These are phyloP conservation scores for Oryzias woworae DNA, from an alignment of 2,113 vertebrate genomes.

Conservation along the genomic window DNA sequence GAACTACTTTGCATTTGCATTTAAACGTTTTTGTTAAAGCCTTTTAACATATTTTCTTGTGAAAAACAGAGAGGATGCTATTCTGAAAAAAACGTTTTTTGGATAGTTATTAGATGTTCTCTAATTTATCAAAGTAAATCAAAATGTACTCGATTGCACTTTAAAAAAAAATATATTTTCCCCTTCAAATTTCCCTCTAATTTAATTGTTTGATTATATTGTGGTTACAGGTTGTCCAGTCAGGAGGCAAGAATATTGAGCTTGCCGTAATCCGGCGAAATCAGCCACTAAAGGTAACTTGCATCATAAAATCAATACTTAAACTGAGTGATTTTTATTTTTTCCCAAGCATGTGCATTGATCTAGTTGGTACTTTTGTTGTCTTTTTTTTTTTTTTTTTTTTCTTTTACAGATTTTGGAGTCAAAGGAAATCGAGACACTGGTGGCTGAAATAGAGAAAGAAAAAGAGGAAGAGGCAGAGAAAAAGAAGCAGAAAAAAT, in stretches of 20 bases:
- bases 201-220: too few relatives aligned
- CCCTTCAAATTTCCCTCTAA: too few relatives aligned
- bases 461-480: conserved; percentile 81
- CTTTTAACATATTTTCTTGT: too few relatives aligned
- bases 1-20: not conserved
- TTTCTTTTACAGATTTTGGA: conserved; percentile 77
- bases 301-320: not conserved
- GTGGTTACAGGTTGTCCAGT: conserved; percentile 76
- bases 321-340: too few relatives aligned
- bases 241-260: conserved; percentile 82
- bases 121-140: too few relatives aligned
- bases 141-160: too few relatives aligned
- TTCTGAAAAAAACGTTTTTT: too few relatives aligned
- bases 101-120: too few relatives aligned
- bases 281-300: conserved; percentile 77
- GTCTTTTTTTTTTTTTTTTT: conserved; percentile 9
- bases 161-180: too few relatives aligned
- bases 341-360: not conserved
- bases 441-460: conserved; percentile 80
- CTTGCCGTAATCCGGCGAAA: conserved; percentile 82
- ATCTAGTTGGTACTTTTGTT: not conserved
- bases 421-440: conserved; percentile 80
- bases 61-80: too few relatives aligned
- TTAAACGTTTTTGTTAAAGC: too few relatives aligned
- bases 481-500: conserved; percentile 84